phyloP scores from a whole-genome alignment of 2,113 vertebrate species.

The Verasper variegatus region DNA sequence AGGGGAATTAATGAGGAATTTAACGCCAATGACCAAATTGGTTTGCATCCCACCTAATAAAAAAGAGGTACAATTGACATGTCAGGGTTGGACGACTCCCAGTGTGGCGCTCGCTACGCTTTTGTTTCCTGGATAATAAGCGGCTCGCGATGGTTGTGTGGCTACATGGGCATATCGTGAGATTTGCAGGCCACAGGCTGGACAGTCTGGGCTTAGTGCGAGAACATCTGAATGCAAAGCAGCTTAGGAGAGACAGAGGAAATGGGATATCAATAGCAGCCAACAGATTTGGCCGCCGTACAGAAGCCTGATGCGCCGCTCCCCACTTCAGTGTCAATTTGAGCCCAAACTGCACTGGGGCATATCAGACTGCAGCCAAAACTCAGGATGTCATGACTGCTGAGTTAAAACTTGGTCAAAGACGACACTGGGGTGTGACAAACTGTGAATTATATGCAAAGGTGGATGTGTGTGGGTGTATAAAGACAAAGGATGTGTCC shows the following conservation, averaged over 20 bases:
- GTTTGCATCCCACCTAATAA: constrained; percentile 61
- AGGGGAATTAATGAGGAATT: constrained; percentile 64
- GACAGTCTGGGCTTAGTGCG: constrained; percentile 60
- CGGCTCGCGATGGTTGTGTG: constrained; percentile 30
- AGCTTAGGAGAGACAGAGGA: constrained; percentile 73
- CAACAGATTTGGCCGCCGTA: constrained; percentile 71
- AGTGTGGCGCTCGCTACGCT: constrained; percentile 23
- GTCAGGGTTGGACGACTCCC: constrained; percentile 49
- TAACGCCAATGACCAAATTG: constrained; percentile 57
- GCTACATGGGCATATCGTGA: constrained; percentile 35
- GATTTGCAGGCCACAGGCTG: constrained; percentile 52
- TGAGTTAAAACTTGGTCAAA: too few relatives aligned
- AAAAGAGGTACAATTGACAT: constrained; percentile 63
- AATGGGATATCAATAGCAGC: constrained; percentile 77
- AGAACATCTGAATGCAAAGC: constrained; percentile 70
- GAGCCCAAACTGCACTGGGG: constrained; percentile 40
- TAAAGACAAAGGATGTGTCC: too few relatives aligned
- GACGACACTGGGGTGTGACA: too few relatives aligned
- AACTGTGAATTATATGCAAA: too few relatives aligned
- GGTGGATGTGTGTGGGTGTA: too few relatives aligned
- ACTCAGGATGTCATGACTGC: too few relatives aligned
- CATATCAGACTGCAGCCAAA: constrained; percentile 29
- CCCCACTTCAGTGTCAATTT: constrained; percentile 45
- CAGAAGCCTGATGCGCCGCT: constrained; percentile 49
- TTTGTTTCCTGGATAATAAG: constrained; percentile 66